Conservation (phyloP, 2,113 vertebrate species). For the Formicarius rufipectus region DNA sequence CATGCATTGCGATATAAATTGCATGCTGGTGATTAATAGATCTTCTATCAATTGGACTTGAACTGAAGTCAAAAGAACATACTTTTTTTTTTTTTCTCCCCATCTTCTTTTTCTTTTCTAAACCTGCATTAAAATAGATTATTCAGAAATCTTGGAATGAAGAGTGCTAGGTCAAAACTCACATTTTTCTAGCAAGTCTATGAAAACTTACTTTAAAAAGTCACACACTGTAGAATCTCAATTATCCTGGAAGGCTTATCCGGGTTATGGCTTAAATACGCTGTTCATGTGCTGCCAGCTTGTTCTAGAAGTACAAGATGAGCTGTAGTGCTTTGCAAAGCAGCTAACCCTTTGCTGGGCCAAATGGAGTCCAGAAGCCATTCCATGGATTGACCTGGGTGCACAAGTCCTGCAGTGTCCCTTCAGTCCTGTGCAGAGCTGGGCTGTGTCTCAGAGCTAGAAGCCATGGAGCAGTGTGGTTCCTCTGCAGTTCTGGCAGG, state of each 20-base stretch:
- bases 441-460: background rate
- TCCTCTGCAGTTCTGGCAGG: background rate
- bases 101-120: background rate
- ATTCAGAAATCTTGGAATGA: slow-evolving; percentile 13
- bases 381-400: fast-evolving
- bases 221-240: slow-evolving; percentile 3
- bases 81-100: background rate
- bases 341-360: background rate
- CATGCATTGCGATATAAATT: background rate
- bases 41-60: slow-evolving; percentile 9
- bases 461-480: fast-evolving
- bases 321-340: background rate
- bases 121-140: slow-evolving; percentile 25
- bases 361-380: background rate
- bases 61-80: slow-evolving; percentile 26
- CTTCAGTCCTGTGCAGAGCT: fast-evolving
- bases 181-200: slow-evolving; percentile 20
- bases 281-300: background rate
- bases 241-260: slow-evolving; percentile 9
- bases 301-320: background rate
- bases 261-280: background rate
- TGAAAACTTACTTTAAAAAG: slow-evolving; percentile 33
- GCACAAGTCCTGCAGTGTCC: background rate
- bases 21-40: background rate
- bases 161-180: slow-evolving; percentile 38